Evolutionary conservation across 1,140 invertebrate species (phyloP), one percentile per base, ranked within the genome.

Genomic region (Manduca sexta): DNA sequence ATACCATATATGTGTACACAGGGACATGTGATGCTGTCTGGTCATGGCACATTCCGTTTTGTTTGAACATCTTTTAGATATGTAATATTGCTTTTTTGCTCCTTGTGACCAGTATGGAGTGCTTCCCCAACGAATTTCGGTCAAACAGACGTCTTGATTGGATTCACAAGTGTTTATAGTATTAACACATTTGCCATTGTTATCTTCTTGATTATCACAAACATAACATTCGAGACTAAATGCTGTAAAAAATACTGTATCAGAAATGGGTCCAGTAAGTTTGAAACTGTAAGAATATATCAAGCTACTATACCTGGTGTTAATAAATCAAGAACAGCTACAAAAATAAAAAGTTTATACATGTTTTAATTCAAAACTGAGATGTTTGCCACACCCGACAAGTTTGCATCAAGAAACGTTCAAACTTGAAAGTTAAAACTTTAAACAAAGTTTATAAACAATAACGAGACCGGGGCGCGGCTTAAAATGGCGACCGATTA

Each of bases 1-100:
- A 69, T 98, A 99, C 96, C 96, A 98, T 69, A 99, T 96, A 70
- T 97, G 91, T 13, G 96, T 96, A 75, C 97, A 99, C 53, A 90
- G 88, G 10, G 88, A 85, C 90, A 95, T 94, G 56, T 92, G 91
- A 14, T 86, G 84, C 43, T 87, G 88, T 58, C 93, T 88, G 47
- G 89, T 90, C 49, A 86, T 83, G 45, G 93, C 90, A 82, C 98
- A 99, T 47, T 92, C 88, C 4, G 91, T 89, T 74, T 92, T 92
- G 8, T 92, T 93, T 11, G 95, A 91, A 89, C 97, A 99, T 21
- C 89, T 86, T 86, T 99, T 99, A 0, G 95, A 96, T 16, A 99
- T 91, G 71, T 96, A 98, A 86, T 94, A 97, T 63, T 98, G 96
- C 75, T 99, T 97, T 39, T 94, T 90, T 4, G 95, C 96, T 40